Base-by-base conservation (phyloP, 2,888 invertebrate species). In the Leptopilina syphax region DNA sequence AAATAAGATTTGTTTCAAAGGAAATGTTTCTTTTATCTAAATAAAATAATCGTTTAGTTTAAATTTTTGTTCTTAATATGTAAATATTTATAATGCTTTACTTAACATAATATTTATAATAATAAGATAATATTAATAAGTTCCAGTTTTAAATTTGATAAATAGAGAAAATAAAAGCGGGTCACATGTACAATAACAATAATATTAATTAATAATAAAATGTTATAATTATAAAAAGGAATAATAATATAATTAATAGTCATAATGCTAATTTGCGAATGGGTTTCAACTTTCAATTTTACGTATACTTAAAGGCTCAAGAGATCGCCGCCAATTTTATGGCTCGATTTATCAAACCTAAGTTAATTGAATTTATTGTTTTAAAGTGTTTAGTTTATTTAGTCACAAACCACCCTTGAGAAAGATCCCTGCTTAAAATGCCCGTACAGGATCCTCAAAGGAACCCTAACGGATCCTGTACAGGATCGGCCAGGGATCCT, bases 271-370 rank as follows among this genome's bases (percentile, higher is more conserved):
- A 57, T 54, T 73, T n/a, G 73, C 57, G 73, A 34, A 73, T 73
- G 73, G 73, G 13, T 57, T 54, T 7, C 18, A 8, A 18, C 6
- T 18, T 60, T 60, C 57, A 41, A 54, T 57, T 73, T 73, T 73
- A 41, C 57, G 50, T 57, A 41, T 41, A 57, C 27, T 9, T n/a
- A 54, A 54, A 73, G 73, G 73, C 73, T 73, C 73, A 73, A 73
- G 34, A 73, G 9, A 57, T 73, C 54, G 73, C 57, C 34, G 57
- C 10, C 34, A 73, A 73, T 73, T 47, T 73, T 73, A 13, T 24
- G 57, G 73, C 73, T 34, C 34, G 54, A 73, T 57, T 73, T 57
- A 57, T 57, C 4, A 57, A 1, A 73, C 8, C 47, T 73, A 73
- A 54, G 73, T 57, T 54, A 73, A 73, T 24, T 27, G 8, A 73